Evolutionary conservation across 1,140 invertebrate species (phyloP).

Genomic region (Formica exsecta): DNA sequence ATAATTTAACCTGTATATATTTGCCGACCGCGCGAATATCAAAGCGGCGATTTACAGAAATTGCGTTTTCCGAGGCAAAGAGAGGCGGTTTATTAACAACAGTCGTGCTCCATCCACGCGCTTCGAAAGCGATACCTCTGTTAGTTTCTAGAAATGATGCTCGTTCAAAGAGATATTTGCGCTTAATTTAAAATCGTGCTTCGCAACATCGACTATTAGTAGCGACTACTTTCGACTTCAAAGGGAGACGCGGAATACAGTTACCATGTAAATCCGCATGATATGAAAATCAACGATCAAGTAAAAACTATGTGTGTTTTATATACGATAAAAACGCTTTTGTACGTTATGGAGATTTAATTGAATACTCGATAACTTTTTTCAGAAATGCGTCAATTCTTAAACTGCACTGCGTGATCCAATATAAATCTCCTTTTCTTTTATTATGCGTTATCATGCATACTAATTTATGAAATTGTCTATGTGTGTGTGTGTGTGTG

Average conservation of each 20-base stretch:
- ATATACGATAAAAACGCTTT: constrained; percentile 30
- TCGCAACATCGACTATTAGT: constrained; percentile 45
- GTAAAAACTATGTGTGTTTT: constrained; percentile 28
- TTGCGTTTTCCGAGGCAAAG: constrained; percentile 46
- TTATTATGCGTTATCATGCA: not conserved
- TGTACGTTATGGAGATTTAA: constrained; percentile 39
- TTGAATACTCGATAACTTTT: constrained; percentile 25
- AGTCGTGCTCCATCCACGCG: constrained; percentile 4
- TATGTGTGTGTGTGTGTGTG: not conserved
- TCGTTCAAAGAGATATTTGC: constrained; percentile 55
- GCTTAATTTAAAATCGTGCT: constrained; percentile 58
- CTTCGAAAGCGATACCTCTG: constrained; percentile 35
- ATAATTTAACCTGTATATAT: constrained; percentile 1
- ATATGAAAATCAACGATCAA: constrained; percentile 50
- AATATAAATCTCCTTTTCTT: not conserved
- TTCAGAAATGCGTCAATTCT: constrained; percentile 3
- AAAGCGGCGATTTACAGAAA: constrained; percentile 38
- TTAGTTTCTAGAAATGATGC: constrained; percentile 59
- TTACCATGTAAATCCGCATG: constrained; percentile 42
- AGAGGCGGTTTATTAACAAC: constrained; percentile 50
- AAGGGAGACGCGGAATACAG: constrained; percentile 50
- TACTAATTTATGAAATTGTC: constrained; percentile 40
- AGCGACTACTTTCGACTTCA: constrained; percentile 41
- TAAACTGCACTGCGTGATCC: not conserved
- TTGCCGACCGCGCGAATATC: constrained; percentile 10